Evolutionary conservation across 2,888 invertebrate genomes (phyloP).

Genomic region (Euplexia lucipara): DNA sequence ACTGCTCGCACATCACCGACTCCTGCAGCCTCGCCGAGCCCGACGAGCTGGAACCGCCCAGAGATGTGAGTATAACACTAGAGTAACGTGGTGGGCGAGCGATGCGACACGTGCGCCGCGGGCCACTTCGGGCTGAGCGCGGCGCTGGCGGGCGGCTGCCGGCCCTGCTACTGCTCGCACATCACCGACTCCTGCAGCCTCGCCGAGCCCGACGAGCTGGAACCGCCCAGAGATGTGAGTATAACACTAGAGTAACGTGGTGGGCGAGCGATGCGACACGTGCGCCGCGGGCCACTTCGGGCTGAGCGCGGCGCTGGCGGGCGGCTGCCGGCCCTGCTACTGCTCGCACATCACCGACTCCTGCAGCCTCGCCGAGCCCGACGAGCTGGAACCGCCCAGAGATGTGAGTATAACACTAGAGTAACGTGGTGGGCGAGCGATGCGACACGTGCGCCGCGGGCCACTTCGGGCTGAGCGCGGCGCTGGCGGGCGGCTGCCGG

Average conservation of each 20-base stretch:
- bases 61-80: conserved; percentile 73
- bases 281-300: conserved; percentile 97
- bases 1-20: conserved; percentile 95
- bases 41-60: conserved; percentile 63
- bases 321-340: conserved; percentile 97
- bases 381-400: conserved; percentile 65
- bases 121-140: conserved; percentile 95
- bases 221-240: conserved; percentile 74
- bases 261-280: conserved; percentile 95
- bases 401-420: conserved; percentile 74
- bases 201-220: conserved; percentile 59
- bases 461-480: conserved; percentile 93
- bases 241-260: too few species aligned
- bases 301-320: conserved; percentile 89
- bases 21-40: conserved; percentile 72
- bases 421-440: conserved; percentile 94
- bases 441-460: conserved; percentile 97
- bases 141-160: conserved; percentile 93
- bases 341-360: conserved; percentile 94
- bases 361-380: conserved; percentile 70
- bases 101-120: conserved; percentile 96
- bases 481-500: conserved; percentile 93
- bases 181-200: conserved; percentile 80
- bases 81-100: conserved; percentile 95
- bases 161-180: conserved; percentile 98